Conservation (phyloP, 1,140 invertebrate species). For the Zelostemma sp. region DNA sequence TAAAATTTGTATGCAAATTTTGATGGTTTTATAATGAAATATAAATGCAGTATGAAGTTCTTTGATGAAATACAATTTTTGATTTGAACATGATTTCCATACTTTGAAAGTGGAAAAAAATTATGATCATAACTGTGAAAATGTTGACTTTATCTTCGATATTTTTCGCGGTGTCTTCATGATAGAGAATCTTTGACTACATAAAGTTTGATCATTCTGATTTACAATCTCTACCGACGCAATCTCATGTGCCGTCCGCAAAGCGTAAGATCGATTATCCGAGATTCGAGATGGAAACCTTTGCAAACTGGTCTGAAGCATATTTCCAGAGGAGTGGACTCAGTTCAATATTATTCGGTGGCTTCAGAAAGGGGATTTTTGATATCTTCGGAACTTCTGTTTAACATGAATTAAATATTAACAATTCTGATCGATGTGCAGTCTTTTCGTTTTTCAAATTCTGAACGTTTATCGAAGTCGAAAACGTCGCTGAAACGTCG, state of each 20-base stretch:
- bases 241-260: slow-evolving; percentile 16
- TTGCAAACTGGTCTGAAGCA: slow-evolving; percentile 17
- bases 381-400: slow-evolving; percentile 14
- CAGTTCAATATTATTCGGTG: slow-evolving; percentile 19
- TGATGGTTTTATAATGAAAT: no score
- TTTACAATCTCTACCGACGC: slow-evolving; percentile 19
- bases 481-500: no score
- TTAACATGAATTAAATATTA: slow-evolving; percentile 16
- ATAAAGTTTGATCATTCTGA: slow-evolving; percentile 15
- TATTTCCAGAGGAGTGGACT: slow-evolving; percentile 21
- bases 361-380: slow-evolving; percentile 12
- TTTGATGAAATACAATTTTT: no score
- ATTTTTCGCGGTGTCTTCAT: slow-evolving; percentile 8
- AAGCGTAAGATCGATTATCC: slow-evolving; percentile 26
- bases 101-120: no score
- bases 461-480: no score
- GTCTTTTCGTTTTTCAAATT: background rate
- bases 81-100: no score
- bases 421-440: background rate
- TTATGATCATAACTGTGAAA: background rate
- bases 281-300: slow-evolving; percentile 26
- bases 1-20: no score
- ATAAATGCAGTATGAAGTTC: no score
- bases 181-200: slow-evolving; percentile 12
- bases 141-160: background rate